Percentiles rank a stretch among this genome's conserved stretches.
phyloP scores from a whole-genome alignment of 2,888 invertebrate genomes.

The Ectobius pallidus region DNA sequence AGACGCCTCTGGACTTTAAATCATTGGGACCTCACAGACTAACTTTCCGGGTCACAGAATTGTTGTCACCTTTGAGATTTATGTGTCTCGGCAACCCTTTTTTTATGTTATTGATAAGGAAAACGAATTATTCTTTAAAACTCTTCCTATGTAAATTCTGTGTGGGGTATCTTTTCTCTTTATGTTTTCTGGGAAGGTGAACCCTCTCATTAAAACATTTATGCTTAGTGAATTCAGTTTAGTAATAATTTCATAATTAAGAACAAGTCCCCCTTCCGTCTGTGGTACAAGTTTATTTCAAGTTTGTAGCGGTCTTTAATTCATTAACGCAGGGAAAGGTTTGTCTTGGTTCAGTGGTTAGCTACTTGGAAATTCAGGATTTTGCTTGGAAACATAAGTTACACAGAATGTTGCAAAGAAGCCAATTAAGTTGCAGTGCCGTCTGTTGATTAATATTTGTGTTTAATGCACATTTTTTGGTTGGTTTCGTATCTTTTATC shows the following conservation, averaged over 20 bases:
- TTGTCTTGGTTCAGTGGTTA: neutral
- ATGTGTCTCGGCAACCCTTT: no score
- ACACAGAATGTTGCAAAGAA: neutral
- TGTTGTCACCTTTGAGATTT: no score
- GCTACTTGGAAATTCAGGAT: neutral
- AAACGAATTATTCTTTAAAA: no score
- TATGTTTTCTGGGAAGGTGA: no score
- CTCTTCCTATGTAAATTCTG: no score
- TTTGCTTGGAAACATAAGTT: neutral
- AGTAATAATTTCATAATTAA: neutral
- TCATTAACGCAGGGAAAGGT: neutral
- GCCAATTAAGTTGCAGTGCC: slow-evolving; percentile 13
- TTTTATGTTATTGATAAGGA: no score
- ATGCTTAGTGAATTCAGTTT: slow-evolving; percentile 2
- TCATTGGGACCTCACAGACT: no score
- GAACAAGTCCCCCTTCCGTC: no score
- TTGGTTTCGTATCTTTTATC: neutral
- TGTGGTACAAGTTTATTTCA: no score
- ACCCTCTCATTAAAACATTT: neutral
- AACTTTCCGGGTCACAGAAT: no score
- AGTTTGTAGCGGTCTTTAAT: neutral
- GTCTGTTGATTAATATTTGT: neutral
- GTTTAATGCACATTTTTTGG: neutral
- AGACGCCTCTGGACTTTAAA: no score
- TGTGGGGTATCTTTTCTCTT: no score